A percentile compares a stretch with the other conserved stretches of the same genome.
phyloP scores from a whole-genome alignment of 2,797 vertebrate genomes.

The Hydrophis major region DNA sequence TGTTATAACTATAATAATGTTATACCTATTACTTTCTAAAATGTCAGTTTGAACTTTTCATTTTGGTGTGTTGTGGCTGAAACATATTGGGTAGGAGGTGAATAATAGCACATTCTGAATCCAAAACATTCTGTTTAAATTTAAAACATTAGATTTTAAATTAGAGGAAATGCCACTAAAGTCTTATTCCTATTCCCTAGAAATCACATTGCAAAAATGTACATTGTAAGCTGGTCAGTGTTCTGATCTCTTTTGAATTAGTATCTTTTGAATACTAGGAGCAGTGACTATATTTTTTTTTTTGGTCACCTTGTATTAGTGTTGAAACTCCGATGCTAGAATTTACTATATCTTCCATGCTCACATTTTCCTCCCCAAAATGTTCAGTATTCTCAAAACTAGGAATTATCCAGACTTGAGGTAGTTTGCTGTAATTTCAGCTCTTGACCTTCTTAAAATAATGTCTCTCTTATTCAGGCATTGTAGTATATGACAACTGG shows the following conservation, averaged over 20 bases:
- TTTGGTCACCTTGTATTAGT: not conserved
- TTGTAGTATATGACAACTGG: not conserved
- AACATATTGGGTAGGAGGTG: not conserved
- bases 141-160: not conserved
- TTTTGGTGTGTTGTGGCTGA: not conserved
- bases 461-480: not conserved
- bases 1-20: not conserved
- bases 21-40: not conserved
- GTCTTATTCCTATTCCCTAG: not conserved
- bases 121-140: not conserved
- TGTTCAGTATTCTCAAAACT: not conserved
- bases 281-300: not conserved
- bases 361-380: not conserved
- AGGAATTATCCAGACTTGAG: not conserved
- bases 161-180: not conserved
- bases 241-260: not conserved
- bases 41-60: not conserved
- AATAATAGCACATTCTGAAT: not conserved
- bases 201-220: not conserved
- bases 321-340: not conserved
- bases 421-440: not conserved
- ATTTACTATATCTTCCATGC: not conserved
- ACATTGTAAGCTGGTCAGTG: not conserved
- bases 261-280: not conserved
- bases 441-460: not conserved